A percentile compares a stretch with the other conserved stretches of the same genome.
phyloP scores from a whole-genome alignment of 2,888 invertebrate species.

The Leucoptera coffeella region DNA sequence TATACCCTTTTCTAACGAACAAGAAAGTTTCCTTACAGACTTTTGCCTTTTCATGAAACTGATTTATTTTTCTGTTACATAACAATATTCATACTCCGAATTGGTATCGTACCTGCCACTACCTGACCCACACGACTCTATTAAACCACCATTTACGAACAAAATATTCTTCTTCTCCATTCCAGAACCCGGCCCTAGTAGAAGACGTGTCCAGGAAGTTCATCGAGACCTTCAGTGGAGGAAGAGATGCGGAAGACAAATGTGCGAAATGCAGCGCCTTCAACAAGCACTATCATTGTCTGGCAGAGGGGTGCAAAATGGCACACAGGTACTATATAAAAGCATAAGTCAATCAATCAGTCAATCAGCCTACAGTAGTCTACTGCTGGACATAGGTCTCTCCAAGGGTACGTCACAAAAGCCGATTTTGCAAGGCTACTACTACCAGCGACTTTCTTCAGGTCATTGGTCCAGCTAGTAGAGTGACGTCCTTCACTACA shows the following conservation, averaged over 20 bases:
- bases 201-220: constrained; percentile 50
- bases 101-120: too few relatives aligned
- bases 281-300: constrained; percentile 85
- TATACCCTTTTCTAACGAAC: too few relatives aligned
- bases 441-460: too few relatives aligned
- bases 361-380: too few relatives aligned
- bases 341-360: too few relatives aligned
- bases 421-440: too few relatives aligned
- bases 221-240: constrained; percentile 40
- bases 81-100: constrained; percentile 8
- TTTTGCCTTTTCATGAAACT: constrained; percentile 5
- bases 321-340: constrained; percentile 52
- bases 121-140: not conserved
- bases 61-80: constrained; percentile 2
- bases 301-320: constrained; percentile 69
- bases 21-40: too few relatives aligned
- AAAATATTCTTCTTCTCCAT: constrained; percentile 13
- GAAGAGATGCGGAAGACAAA: constrained; percentile 48
- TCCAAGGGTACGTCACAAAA: too few relatives aligned
- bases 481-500: too few relatives aligned
- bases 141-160: constrained; percentile 9
- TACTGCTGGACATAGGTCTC: too few relatives aligned
- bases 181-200: constrained; percentile 50
- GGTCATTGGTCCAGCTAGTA: too few relatives aligned
- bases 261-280: constrained; percentile 54